Conservation (phyloP, 2,113 vertebrate species). For the Misgurnus mizolepis region DNA sequence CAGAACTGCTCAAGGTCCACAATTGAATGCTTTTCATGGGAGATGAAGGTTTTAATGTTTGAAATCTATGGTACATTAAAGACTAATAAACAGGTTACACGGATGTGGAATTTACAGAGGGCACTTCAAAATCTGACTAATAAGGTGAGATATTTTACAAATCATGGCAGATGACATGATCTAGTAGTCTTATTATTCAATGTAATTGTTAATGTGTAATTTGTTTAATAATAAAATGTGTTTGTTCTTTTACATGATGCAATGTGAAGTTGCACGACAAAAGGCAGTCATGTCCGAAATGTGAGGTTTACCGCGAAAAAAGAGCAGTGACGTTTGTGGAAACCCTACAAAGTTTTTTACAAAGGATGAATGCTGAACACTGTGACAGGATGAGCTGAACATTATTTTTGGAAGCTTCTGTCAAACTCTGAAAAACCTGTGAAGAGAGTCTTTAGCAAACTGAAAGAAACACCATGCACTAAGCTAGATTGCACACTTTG, state of each 20-base stretch:
- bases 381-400: not conserved
- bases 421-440: not conserved
- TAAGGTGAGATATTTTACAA: slow-evolving; percentile 34
- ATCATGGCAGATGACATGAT: not conserved
- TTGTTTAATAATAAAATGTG: too few species aligned
- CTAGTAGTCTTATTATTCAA: not conserved
- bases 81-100: too few species aligned
- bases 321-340: slow-evolving; percentile 31
- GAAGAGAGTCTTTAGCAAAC: too few species aligned
- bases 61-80: slow-evolving; percentile 14
- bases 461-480: not conserved
- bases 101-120: too few species aligned
- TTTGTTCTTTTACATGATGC: not conserved
- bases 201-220: too few species aligned
- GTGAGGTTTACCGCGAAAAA: slow-evolving; percentile 51
- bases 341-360: slow-evolving; percentile 32
- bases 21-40: slow-evolving; percentile 51
- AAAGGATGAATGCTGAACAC: slow-evolving; percentile 40
- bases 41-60: slow-evolving; percentile 43
- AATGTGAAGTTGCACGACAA: slow-evolving; percentile 46
- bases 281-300: slow-evolving; percentile 37
- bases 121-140: not conserved
- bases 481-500: not conserved
- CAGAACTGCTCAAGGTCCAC: slow-evolving; percentile 60
- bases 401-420: not conserved